Evolutionary conservation across 2,888 invertebrate genomes (phyloP), one percentile per base, ranked within the genome.

Genomic region (Pogonocherus hispidulus): DNA sequence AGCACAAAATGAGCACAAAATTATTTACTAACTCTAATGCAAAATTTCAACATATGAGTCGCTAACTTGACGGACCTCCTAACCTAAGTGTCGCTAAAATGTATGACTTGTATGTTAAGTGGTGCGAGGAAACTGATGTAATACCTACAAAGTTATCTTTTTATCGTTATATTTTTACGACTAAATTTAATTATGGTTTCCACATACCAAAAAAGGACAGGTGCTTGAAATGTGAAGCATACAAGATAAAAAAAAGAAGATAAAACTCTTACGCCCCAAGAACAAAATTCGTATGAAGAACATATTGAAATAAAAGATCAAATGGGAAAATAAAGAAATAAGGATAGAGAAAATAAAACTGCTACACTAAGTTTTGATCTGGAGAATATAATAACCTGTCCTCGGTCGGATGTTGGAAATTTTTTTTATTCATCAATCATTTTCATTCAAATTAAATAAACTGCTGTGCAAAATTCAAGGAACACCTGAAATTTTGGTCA

Each of bases 321-420:
- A 41, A 66, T 64, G 57, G 49, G 62, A 47, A 49, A 41, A 32
- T 49, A 66, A 63, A 65, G 49, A 49, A 54, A 22, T 23, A 69
- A 62, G 35, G 64, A 69, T 32, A 32, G 52, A 57, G 52, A 69
- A 32, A 63, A 32, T 47, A 60, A 59, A 52, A 19, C 63, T 66
- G 54, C 66, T n/a, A 32, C 46, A 35, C 49, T 67, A 41, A 47
- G 55, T 51, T 67, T 67, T 41, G 72, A 73, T 19, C 52, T 75
- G 19, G 73, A 75, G 60, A 73, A 72, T 66, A 71, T 73, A 1
- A 72, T 73, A 18, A 70, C 72, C 35, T 75, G 71, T 60, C 73
- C 75, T 9, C 63, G 66, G 49, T 44, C 56, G 11, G 46, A 47
- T 8, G 52, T 71, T 20, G 71, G 70, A 52, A 62, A 60, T 37